A percentile compares a stretch with the other conserved stretches of the same genome.
These are phyloP conservation scores for Semnornis frantzii DNA, from an alignment of 2,113 vertebrate species.

Conservation along the genomic window DNA sequence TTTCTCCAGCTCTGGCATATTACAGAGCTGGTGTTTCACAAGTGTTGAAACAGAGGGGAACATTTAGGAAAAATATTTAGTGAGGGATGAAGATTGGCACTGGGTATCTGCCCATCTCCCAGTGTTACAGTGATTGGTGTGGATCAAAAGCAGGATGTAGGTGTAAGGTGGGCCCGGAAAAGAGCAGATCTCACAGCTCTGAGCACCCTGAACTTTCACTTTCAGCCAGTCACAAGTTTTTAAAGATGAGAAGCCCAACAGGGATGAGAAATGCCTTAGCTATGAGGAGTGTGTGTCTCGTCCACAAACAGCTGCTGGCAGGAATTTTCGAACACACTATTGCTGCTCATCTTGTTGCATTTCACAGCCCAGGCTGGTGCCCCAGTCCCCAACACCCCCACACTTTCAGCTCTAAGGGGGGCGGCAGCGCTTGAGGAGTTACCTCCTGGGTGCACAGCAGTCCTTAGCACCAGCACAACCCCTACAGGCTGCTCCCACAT, in stretches of 20 bases:
- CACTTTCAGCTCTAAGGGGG: background rate
- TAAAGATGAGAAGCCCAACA: background rate
- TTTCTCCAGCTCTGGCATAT: background rate
- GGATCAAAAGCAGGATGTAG: background rate
- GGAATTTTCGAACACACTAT: background rate
- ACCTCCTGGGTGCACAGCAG: background rate
- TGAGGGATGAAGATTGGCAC: background rate
- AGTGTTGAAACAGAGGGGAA: background rate
- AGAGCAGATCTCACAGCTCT: background rate
- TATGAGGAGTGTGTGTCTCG: background rate
- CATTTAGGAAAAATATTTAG: background rate
- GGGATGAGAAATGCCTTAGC: background rate
- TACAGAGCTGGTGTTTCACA: background rate
- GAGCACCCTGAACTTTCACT: background rate
- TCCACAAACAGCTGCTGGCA: background rate
- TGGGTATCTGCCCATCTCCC: background rate
- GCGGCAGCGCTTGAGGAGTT: background rate
- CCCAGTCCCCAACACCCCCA: background rate
- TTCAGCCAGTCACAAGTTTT: background rate
- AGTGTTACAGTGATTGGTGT: accelerated
- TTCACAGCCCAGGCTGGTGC: background rate
- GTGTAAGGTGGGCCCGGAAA: background rate
- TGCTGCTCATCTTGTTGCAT: background rate
- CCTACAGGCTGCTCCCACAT: background rate
- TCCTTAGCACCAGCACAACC: background rate